Evolutionary conservation across 2,888 invertebrate genomes (phyloP).

Genomic region (Seira musarum): DNA sequence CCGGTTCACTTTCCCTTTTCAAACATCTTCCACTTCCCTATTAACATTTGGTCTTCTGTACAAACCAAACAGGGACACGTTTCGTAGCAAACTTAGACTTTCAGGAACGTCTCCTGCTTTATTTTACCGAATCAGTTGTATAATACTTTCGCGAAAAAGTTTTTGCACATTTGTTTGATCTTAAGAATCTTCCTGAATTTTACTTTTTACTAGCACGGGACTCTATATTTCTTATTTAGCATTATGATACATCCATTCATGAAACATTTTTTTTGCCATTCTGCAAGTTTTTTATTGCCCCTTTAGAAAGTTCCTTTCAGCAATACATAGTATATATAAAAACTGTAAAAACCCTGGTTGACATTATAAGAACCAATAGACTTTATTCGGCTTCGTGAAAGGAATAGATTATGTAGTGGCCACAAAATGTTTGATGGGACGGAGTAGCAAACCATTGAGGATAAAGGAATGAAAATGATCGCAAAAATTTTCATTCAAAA

Average conservation of each 20-base stretch:
- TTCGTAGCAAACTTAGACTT: slow-evolving; percentile 23
- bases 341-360: slow-evolving; percentile 35
- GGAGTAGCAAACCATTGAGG: no score
- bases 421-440: no score
- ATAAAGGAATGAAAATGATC: no score
- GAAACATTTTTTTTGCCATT: slow-evolving; percentile 32
- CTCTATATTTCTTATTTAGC: slow-evolving; percentile 39
- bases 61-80: no score
- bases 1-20: no score
- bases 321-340: not conserved
- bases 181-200: slow-evolving; percentile 14
- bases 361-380: slow-evolving; percentile 33
- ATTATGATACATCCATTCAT: no score
- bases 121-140: not conserved
- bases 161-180: slow-evolving; percentile 31
- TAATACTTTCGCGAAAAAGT: slow-evolving; percentile 33
- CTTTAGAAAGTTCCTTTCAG: slow-evolving; percentile 19
- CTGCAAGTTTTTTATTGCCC: slow-evolving; percentile 48
- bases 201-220: slow-evolving; percentile 12
- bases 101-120: no score
- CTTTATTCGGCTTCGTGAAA: slow-evolving; percentile 47
- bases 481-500: no score
- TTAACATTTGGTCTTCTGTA: no score
- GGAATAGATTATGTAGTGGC: slow-evolving; percentile 39
- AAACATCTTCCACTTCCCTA: no score